Evolutionary conservation across 2,888 invertebrate species (phyloP).

Genomic region (Tetrapedia diversipes): DNA sequence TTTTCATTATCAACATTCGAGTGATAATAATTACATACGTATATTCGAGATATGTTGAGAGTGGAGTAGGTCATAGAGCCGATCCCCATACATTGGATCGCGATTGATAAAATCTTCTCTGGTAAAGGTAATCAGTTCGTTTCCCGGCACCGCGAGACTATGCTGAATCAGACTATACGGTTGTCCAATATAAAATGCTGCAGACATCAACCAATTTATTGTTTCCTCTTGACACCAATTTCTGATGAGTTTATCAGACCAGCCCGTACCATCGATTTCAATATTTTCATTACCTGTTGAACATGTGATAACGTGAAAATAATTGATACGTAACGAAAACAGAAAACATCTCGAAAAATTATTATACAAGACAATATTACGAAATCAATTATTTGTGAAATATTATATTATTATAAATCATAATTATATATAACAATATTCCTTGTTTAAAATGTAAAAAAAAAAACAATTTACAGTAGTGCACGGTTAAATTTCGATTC

Average conservation of each 20-base stretch:
- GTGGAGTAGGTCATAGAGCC: slow-evolving; percentile 77
- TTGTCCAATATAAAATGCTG: slow-evolving; percentile 76
- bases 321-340: not conserved
- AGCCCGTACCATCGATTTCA: slow-evolving; percentile 80
- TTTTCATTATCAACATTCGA: slow-evolving; percentile 8
- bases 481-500: too few relatives aligned
- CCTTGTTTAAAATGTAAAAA: too few relatives aligned
- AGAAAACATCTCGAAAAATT: not conserved
- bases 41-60: slow-evolving; percentile 72
- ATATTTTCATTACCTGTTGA: slow-evolving; percentile 73
- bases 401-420: not conserved
- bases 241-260: slow-evolving; percentile 84
- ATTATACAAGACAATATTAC: too few relatives aligned
- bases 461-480: too few relatives aligned
- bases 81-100: slow-evolving; percentile 77
- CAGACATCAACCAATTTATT: slow-evolving; percentile 83
- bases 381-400: too few relatives aligned
- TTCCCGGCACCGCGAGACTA: slow-evolving; percentile 76
- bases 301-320: not conserved
- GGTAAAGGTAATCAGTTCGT: slow-evolving; percentile 72
- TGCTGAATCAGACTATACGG: slow-evolving; percentile 76
- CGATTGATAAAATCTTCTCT: slow-evolving; percentile 75
- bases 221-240: slow-evolving; percentile 86
- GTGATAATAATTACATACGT: slow-evolving; percentile 67
- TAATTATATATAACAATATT: not conserved